Percentiles rank a stretch among this genome's conserved stretches.
These are phyloP conservation scores for Atethmia centrago DNA, from an alignment of 2,888 invertebrate species.

Conservation along the genomic window DNA sequence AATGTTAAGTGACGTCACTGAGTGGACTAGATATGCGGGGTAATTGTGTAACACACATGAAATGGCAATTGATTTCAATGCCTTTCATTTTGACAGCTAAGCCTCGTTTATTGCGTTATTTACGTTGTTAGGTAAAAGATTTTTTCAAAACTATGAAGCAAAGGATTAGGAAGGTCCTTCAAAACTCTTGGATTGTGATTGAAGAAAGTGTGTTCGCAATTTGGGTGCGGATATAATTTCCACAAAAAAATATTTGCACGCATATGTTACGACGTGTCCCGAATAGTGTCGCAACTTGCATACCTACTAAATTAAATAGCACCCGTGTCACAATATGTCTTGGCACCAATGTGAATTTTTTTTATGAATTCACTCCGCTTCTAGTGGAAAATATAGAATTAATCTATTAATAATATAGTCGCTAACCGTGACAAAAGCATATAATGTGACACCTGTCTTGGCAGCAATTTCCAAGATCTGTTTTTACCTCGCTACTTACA, in stretches of 20 bases:
- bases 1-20: not conserved
- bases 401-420: constrained; percentile 4
- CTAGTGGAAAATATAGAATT: not conserved
- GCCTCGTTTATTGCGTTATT: not conserved
- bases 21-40: not conserved
- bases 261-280: not conserved
- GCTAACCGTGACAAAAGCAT: too few relatives aligned
- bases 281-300: not conserved
- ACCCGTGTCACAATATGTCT: not conserved
- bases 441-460: not conserved
- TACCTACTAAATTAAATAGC: not conserved
- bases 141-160: too few relatives aligned
- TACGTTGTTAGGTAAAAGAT: not conserved
- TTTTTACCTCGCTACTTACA: not conserved
- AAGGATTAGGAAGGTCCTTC: not conserved
- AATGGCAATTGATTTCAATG: not conserved
- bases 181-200: not conserved
- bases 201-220: not conserved
- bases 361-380: not conserved
- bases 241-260: not conserved
- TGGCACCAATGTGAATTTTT: constrained; percentile 1
- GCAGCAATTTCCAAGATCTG: not conserved
- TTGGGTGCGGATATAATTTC: too few relatives aligned
- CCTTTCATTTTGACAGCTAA: not conserved
- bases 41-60: not conserved